Base-by-base conservation (phyloP, 1,140 invertebrate genomes). In the Coenobita brevimanus region DNA sequence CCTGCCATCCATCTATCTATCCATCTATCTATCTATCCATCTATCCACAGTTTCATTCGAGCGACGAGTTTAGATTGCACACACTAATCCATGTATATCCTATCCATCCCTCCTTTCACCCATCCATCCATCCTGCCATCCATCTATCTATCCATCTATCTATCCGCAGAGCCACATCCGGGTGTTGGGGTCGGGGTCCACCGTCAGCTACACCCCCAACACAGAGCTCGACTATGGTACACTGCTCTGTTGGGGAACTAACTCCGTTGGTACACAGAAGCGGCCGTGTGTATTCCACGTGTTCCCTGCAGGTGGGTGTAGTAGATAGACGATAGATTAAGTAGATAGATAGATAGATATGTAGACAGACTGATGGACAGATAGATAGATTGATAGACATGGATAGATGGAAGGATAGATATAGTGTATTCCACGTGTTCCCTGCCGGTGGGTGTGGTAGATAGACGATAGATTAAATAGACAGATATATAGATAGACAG, bases 151-250 rank as follows among this genome's bases (percentile, higher is more conserved):
- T n/a, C n/a, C n/a, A n/a, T n/a, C n/a, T n/a, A n/a, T n/a, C n/a
- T n/a, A n/a, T n/a, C 15, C 50, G 8, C 84, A 87, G 84, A 50
- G 36, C 17, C 84, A 87, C 84, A 87, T 94, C 91, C 94, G 94
- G 75, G 93, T 93, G 90, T 92, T 94, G 85, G 94, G 95, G 15
- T 94, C 94, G 82, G 94, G 95, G n/a, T n/a, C n/a, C n/a, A n/a
- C n/a, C n/a, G n/a, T n/a, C n/a, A n/a, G n/a, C n/a, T n/a, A n/a
- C n/a, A 97, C 96, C 1, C 97, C 97, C 0, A 94, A 95, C 43
- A 95, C 95, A 17, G 96, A 97, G 92, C 94, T 97, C 93, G 96
- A 97, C 93, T 98, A 97, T 91, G 97, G 97, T 57, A 97, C 96
- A 17, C 93, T 93, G 8, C 91, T 95, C n/a, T 97, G 96, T 92